Evolutionary conservation across 2,797 vertebrate species (phyloP).

Genomic region (Cirrhinus mrigala): DNA sequence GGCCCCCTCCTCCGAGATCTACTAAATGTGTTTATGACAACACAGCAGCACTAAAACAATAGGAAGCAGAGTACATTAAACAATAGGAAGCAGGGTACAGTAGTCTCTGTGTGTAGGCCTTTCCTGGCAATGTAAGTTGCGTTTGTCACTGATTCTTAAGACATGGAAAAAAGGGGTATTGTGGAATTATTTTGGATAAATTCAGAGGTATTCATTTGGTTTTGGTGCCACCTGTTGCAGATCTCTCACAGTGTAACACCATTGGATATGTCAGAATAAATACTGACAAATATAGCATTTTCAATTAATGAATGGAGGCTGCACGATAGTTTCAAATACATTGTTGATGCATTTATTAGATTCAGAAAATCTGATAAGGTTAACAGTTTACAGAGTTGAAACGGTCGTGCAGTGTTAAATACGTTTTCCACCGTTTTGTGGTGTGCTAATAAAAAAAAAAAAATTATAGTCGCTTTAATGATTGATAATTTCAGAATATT

Average conservation of each 20-base stretch:
- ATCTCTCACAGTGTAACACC: neutral
- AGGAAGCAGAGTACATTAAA: constrained; percentile 47
- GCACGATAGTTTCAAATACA: neutral
- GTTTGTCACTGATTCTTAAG: neutral
- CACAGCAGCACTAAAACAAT: constrained; percentile 55
- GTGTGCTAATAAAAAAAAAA: neutral
- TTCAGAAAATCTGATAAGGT: no score
- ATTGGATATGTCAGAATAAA: neutral
- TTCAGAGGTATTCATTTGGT: neutral
- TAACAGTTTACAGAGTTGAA: neutral
- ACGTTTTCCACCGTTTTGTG: neutral
- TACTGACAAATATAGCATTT: neutral
- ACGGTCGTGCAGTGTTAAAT: neutral
- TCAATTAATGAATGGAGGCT: neutral
- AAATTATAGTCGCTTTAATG: neutral
- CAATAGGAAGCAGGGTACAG: constrained; percentile 41
- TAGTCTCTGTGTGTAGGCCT: constrained; percentile 6
- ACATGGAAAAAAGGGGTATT: neutral
- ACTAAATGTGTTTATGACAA: constrained; percentile 58
- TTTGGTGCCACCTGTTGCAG: neutral
- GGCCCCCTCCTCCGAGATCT: constrained; percentile 42
- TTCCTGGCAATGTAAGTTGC: constrained; percentile 42
- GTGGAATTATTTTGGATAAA: neutral
- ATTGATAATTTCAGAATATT: neutral
- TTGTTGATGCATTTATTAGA: neutral